A percentile compares a stretch with the other conserved stretches of the same genome.
Conservation (phyloP, 92 coral and sea anemone species). For the Desmophyllum pertusum region DNA sequence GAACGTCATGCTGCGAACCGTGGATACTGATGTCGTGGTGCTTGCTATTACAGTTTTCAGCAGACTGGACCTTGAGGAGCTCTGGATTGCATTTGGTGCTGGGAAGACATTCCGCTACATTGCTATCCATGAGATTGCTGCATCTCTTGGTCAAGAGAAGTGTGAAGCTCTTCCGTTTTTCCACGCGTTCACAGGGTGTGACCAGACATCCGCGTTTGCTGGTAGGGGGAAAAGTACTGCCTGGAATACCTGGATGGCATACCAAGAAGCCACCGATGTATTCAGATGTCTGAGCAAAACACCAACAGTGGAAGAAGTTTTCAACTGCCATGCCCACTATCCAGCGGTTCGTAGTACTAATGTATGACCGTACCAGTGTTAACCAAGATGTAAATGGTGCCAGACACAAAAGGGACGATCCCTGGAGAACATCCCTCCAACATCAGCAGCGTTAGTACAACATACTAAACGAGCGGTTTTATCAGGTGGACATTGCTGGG, state of each 20-base stretch:
- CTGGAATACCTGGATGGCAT: not conserved
- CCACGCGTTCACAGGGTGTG: slow-evolving; percentile 44
- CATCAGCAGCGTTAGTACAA: slow-evolving; percentile 10
- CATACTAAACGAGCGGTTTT: slow-evolving; percentile 19
- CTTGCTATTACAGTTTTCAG: slow-evolving; percentile 16
- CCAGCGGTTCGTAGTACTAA: not conserved
- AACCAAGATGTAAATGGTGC: not conserved
- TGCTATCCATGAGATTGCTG: slow-evolving; percentile 36
- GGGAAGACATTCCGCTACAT: slow-evolving; percentile 25
- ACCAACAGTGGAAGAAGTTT: not conserved
- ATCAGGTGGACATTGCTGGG: slow-evolving; percentile 5
- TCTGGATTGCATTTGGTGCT: slow-evolving; percentile 35
- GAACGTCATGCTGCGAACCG: slow-evolving; percentile 30
- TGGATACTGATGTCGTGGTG: slow-evolving; percentile 44
- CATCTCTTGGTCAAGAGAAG: not conserved
- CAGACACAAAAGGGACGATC: slow-evolving; percentile 9
- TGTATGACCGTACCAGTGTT: slow-evolving; percentile 2
- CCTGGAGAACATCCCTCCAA: slow-evolving; percentile 24
- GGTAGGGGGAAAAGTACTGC: not conserved
- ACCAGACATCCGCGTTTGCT: not conserved
- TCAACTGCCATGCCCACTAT: not conserved
- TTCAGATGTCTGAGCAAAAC: not conserved
- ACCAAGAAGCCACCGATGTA: not conserved
- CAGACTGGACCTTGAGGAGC: slow-evolving; percentile 8
- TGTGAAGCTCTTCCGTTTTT: slow-evolving; percentile 27